phyloP scores from a whole-genome alignment of 2,797 vertebrate genomes.

The Mareca penelope region DNA sequence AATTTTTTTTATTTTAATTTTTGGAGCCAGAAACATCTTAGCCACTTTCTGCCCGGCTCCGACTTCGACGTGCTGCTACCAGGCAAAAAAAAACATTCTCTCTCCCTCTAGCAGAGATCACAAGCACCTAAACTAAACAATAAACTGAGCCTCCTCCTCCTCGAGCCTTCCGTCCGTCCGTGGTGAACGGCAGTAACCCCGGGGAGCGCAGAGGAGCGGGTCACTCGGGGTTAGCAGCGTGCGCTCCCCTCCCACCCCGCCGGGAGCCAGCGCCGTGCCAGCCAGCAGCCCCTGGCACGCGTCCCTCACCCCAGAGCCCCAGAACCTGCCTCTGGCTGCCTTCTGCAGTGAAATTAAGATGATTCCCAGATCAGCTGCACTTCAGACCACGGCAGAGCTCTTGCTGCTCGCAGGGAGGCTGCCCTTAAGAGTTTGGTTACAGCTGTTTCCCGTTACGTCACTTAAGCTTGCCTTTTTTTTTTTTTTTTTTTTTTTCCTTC shows the following conservation, averaged over 20 bases:
- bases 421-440: slow-evolving; percentile 38
- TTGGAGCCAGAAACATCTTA: not conserved
- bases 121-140: not conserved
- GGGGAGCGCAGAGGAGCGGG: not conserved
- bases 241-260: not conserved
- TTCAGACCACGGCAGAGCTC: not conserved
- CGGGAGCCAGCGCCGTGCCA: not conserved
- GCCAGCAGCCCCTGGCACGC: not conserved
- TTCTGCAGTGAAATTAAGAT: not conserved
- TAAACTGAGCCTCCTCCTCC: not conserved
- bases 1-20: not conserved
- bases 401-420: not conserved
- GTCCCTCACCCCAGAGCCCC: not conserved
- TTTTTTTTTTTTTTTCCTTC: not conserved
- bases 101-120: slow-evolving; percentile 14
- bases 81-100: slow-evolving; percentile 17
- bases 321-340: not conserved
- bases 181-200: slow-evolving; percentile 64
- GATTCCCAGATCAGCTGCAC: not conserved
- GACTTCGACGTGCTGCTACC: not conserved
- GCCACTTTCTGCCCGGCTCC: not conserved
- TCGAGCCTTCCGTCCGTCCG: not conserved
- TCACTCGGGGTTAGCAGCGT: slow-evolving; percentile 29
- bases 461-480: not conserved
- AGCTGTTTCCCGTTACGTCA: slow-evolving; percentile 73